Conservation (phyloP, 2,888 invertebrate species). For the Dasysyrphus albostriatus region DNA sequence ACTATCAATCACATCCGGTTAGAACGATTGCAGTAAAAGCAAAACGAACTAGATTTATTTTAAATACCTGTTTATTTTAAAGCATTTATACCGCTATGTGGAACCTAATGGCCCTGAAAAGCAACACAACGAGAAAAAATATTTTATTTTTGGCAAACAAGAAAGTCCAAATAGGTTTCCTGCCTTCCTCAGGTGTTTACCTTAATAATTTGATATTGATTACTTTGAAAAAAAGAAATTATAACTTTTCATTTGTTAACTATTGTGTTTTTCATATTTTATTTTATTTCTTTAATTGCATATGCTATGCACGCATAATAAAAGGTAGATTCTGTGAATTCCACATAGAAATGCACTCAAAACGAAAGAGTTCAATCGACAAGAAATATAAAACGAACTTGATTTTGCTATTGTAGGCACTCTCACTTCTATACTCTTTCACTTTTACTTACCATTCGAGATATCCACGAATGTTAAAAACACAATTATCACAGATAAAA, state of each 20-base stretch:
- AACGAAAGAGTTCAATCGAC: conserved; percentile 77
- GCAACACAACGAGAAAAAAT: conserved; percentile 31
- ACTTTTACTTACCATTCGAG: conserved; percentile 77
- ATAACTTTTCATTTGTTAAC: not conserved
- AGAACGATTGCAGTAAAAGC: conserved; percentile 39
- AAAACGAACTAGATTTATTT: conserved; percentile 37
- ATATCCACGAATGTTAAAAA: conserved; percentile 74
- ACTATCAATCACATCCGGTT: conserved; percentile 47
- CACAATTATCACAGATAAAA: conserved; percentile 77
- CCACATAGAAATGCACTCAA: conserved; percentile 49
- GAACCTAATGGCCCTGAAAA: conserved; percentile 54
- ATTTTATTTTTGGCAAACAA: conserved; percentile 41
- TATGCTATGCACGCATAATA: not conserved
- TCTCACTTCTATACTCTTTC: conserved; percentile 14
- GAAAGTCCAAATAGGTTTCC: conserved; percentile 39
- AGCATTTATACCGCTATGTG: conserved; percentile 34
- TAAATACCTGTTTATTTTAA: conserved; percentile 22
- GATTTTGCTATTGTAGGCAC: conserved; percentile 14
- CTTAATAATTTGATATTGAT: conserved; percentile 12
- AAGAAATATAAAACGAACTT: conserved; percentile 59
- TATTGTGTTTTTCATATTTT: not conserved
- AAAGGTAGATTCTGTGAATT: conserved; percentile 26
- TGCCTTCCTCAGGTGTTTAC: not conserved
- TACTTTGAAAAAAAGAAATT: not conserved
- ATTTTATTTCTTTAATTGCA: not conserved